Conservation (phyloP, 2,888 invertebrate species). For the Hymenopus coronatus region DNA sequence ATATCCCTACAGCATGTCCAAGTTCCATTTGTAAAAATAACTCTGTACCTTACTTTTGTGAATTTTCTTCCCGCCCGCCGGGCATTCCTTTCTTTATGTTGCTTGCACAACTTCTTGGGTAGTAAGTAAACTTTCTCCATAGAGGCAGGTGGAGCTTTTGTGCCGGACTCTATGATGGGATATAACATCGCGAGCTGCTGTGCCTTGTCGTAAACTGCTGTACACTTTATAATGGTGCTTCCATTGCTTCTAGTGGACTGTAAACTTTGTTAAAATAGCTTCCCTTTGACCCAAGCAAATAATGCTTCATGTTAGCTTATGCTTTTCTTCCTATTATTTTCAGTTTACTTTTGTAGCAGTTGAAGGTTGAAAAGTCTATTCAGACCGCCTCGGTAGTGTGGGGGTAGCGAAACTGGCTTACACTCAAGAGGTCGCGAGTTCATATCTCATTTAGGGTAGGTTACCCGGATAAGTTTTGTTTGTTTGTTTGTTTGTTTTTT, state of each 20-base stretch:
- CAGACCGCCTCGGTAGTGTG: too few species aligned
- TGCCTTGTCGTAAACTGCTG: not conserved
- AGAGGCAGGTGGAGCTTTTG: not conserved
- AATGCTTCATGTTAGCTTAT: not conserved
- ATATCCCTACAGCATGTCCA: not conserved
- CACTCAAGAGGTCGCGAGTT: too few species aligned
- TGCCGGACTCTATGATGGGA: not conserved
- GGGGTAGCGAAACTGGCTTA: too few species aligned
- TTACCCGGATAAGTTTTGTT: too few species aligned
- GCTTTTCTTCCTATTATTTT: not conserved
- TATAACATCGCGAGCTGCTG: not conserved
- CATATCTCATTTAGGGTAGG: too few species aligned
- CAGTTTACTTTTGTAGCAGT: not conserved
- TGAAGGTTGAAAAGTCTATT: not conserved
- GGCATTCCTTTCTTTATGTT: not conserved
- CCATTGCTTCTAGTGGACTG: not conserved
- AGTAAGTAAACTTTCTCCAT: not conserved
- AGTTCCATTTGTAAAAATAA: not conserved
- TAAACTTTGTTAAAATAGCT: not conserved
- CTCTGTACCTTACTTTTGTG: not conserved
- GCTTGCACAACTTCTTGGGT: not conserved
- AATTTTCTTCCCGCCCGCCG: not conserved
- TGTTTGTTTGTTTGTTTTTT: too few species aligned
- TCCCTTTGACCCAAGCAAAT: not conserved
- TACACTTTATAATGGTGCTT: not conserved